These are phyloP conservation scores for Melieria picta DNA, from an alignment of 2,888 invertebrate species.

Conservation along the genomic window DNA sequence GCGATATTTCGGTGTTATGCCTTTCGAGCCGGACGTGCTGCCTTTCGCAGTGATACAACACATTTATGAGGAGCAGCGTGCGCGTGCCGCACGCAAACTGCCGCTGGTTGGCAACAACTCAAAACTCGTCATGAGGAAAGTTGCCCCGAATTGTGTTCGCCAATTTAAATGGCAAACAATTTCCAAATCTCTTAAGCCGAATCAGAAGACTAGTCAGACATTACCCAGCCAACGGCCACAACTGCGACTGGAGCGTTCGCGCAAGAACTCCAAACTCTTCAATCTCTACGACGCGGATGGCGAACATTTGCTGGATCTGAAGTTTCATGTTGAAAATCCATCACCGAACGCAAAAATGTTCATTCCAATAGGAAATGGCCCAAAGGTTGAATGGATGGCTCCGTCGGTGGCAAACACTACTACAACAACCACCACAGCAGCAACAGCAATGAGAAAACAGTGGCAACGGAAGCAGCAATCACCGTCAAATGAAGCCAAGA, in stretches of 20 bases:
- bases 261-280: constrained; percentile 15
- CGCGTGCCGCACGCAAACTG: not conserved
- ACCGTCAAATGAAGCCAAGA: not conserved
- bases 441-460: not conserved
- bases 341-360: not conserved
- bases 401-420: not conserved
- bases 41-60: constrained; percentile 35
- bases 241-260: constrained; percentile 25
- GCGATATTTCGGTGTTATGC: constrained; percentile 16
- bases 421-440: not conserved
- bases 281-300: constrained; percentile 37
- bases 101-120: not conserved
- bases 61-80: constrained; percentile 25
- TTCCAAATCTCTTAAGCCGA: too few species aligned
- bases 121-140: not conserved
- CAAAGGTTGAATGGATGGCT: too few species aligned
- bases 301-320: constrained; percentile 34
- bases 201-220: not conserved
- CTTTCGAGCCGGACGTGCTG: constrained; percentile 29
- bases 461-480: not conserved
- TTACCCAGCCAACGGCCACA: not conserved
- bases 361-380: not conserved
- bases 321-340: constrained; percentile 10
- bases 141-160: not conserved
- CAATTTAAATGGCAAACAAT: not conserved